These are phyloP conservation scores for Brachionus rotundiformis DNA, from an alignment of 1,140 invertebrate species.

Conservation along the genomic window DNA sequence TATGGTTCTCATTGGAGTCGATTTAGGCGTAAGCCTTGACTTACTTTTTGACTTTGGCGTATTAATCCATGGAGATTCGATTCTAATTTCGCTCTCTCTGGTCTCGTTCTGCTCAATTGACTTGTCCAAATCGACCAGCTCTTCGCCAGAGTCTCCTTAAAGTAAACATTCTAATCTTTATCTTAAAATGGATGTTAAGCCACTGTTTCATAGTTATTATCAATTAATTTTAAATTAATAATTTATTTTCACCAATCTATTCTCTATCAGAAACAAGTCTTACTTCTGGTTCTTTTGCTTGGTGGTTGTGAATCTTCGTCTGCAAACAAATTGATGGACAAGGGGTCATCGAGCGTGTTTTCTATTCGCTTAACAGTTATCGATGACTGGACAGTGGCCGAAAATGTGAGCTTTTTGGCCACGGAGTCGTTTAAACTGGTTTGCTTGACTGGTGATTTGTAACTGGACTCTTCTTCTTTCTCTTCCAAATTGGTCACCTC, in stretches of 20 bases:
- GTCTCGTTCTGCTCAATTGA: conserved; percentile 2
- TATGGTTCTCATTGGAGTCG: not conserved
- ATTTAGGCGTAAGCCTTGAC: not conserved
- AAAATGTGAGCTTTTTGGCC: not conserved
- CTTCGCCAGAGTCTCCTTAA: not conserved
- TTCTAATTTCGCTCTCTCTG: not conserved
- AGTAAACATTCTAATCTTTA: not conserved
- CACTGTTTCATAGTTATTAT: not conserved
- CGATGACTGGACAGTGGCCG: not conserved
- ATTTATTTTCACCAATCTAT: not conserved
- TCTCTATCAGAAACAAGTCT: not conserved
- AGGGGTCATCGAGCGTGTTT: not conserved
- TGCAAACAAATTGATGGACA: not conserved
- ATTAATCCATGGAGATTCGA: not conserved
- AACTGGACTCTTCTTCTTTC: not conserved
- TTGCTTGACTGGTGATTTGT: not conserved
- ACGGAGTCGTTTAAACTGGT: not conserved
- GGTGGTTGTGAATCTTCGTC: not conserved
- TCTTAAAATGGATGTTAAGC: not conserved
- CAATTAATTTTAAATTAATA: not conserved
- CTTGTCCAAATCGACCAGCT: not conserved
- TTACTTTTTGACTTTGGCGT: not conserved
- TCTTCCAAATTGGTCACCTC: not conserved
- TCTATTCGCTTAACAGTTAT: not conserved
- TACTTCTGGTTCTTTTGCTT: conserved; percentile 17